phyloP scores from a whole-genome alignment of 2,888 invertebrate genomes.

The Poecilus cupreus region DNA sequence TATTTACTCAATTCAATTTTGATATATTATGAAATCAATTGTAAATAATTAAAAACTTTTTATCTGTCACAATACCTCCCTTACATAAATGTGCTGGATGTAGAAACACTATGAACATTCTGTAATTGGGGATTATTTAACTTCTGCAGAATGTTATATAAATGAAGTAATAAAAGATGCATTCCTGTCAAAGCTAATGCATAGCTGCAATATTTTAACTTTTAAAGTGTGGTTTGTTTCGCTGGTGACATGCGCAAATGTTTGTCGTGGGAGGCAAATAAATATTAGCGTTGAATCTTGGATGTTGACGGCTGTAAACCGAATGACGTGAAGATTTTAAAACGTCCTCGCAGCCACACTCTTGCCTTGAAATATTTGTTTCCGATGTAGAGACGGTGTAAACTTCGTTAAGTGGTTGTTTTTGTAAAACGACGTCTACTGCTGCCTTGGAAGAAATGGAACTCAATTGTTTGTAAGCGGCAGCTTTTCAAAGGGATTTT shows the following conservation, averaged over 20 bases:
- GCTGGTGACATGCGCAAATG: not conserved
- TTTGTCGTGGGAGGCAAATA: conserved; percentile 5
- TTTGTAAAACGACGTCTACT: not conserved
- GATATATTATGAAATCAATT: too few species aligned
- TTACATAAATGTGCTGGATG: too few species aligned
- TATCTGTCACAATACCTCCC: too few species aligned
- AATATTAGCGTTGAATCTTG: conserved; percentile 19
- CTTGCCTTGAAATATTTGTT: conserved; percentile 29
- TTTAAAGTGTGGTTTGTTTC: not conserved
- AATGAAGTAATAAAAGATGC: too few species aligned
- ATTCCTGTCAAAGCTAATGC: not conserved
- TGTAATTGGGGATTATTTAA: too few species aligned
- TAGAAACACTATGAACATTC: too few species aligned
- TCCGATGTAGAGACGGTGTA: conserved; percentile 22
- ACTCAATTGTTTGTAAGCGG: not conserved
- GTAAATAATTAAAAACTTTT: too few species aligned
- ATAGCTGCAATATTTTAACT: not conserved
- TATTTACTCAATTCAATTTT: too few species aligned
- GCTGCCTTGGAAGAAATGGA: not conserved
- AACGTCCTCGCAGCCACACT: not conserved
- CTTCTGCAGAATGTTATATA: too few species aligned
- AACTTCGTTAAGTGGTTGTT: conserved; percentile 41
- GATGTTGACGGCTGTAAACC: conserved; percentile 24
- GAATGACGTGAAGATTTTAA: conserved; percentile 43
- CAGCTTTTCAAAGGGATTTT: conserved; percentile 2